These are phyloP conservation scores for Himalopsyche phryganea DNA, from an alignment of 1,140 invertebrate species.

Conservation along the genomic window DNA sequence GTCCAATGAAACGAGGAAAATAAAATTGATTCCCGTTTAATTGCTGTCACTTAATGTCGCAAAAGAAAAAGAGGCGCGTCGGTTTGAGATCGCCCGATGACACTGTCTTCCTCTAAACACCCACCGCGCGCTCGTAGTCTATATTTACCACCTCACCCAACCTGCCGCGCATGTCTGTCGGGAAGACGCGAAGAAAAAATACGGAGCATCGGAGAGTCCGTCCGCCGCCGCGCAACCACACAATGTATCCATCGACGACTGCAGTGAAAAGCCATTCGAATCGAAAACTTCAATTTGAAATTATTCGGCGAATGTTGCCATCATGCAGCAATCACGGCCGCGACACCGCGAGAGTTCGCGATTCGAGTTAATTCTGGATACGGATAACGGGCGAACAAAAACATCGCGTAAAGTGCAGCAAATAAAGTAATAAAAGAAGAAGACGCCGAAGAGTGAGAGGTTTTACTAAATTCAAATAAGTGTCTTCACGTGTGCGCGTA, in stretches of 20 bases:
- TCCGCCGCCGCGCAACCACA: neutral
- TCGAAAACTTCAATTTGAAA: neutral
- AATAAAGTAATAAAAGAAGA: too few species aligned
- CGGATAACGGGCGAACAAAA: too few species aligned
- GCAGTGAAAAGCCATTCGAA: neutral
- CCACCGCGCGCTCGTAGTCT: constrained; percentile 3
- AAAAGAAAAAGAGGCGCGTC: constrained; percentile 7
- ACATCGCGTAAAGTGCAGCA: too few species aligned
- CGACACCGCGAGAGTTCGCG: neutral
- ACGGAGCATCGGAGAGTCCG: neutral
- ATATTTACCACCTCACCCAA: constrained; percentile 17
- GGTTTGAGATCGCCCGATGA: neutral
- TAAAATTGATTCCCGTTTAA: constrained; percentile 27
- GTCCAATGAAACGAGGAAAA: neutral
- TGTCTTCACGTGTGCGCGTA: too few species aligned
- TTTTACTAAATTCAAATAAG: too few species aligned
- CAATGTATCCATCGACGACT: constrained; percentile 9
- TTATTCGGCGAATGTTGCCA: constrained; percentile 8
- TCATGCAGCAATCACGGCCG: neutral
- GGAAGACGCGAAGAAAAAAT: constrained; percentile 11
- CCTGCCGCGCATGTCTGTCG: constrained; percentile 23
- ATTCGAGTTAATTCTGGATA: too few species aligned
- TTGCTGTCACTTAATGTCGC: constrained; percentile 22
- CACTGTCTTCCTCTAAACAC: neutral
- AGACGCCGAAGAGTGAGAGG: too few species aligned